Evolutionary conservation across 2,113 vertebrate genomes (phyloP).

Genomic region (Chaetops frenatus): DNA sequence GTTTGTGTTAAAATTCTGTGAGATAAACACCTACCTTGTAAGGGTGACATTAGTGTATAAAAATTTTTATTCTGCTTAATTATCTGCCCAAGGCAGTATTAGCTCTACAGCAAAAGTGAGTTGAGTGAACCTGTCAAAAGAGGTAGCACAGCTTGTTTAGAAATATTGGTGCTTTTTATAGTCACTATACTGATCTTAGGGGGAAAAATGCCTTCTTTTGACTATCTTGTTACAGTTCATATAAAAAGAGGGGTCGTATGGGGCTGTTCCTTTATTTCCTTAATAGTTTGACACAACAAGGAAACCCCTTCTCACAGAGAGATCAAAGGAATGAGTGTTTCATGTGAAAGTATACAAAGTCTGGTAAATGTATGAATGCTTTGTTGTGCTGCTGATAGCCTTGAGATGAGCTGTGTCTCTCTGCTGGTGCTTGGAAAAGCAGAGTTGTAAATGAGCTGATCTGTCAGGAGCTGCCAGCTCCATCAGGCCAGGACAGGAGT

Average conservation of each 20-base stretch:
- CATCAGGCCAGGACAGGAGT: not conserved
- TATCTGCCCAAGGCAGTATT: not conserved
- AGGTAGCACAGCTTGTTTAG: not conserved
- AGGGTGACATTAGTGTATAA: not conserved
- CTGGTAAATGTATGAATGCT: not conserved
- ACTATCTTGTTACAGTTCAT: not conserved
- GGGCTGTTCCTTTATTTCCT: slow-evolving; percentile 18
- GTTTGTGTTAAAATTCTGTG: not conserved
- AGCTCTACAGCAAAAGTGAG: not conserved
- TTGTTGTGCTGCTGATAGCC: slow-evolving; percentile 13
- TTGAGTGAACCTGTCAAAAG: not conserved
- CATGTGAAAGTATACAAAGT: not conserved
- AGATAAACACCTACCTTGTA: not conserved
- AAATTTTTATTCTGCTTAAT: not conserved
- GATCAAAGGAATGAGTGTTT: slow-evolving; percentile 35
- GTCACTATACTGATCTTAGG: not conserved
- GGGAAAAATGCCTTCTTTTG: not conserved
- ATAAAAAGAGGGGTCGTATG: not conserved
- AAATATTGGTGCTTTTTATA: not conserved
- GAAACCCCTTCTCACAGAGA: not conserved
- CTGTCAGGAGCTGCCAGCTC: not conserved
- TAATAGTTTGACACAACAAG: slow-evolving; percentile 7
- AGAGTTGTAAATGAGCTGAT: not conserved
- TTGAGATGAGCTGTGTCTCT: not conserved
- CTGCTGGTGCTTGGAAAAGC: not conserved